Base-by-base conservation (phyloP, 2,797 vertebrate species). In the Oryzias sinensis region DNA sequence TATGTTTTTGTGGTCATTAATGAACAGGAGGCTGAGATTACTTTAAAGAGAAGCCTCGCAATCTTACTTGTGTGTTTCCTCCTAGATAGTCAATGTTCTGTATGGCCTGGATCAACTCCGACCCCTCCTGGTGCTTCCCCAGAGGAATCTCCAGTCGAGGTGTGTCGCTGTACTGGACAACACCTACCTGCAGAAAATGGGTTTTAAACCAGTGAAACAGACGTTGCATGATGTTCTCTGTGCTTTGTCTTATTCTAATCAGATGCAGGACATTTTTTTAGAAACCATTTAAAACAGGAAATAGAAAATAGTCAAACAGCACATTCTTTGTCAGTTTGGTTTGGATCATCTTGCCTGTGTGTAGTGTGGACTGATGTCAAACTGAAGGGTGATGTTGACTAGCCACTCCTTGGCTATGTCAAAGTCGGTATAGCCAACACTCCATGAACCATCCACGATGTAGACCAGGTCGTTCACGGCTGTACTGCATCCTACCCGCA, bases 401-500 rank as follows among this genome's bases (percentile, higher is more conserved):
- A 94, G 85, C 93, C 93, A 94, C 53, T 75, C 85, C 54, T 94
- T 94, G 49, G 92, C 92, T 0, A 70, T 92, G n/a, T 93, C 90
- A 43, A 94, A 94, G 79, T 93, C 90, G 0, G 56, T n/a, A 20
- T 73, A 47, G 25, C 92, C 91, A 5, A 94, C 92, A 20, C 93
- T 94, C 92, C 92, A 93, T 1, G 93, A 94, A 53, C 92, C 93
- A 53, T 93, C 93, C 2, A 93, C 76, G 20, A 94, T 90, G 54
- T 91, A 93, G 15, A 94, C 93, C 65, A 94, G 83, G 80, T 94
- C 93, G 68, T 93, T 93, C 3, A 89, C 86, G 6, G 91, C 91
- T 18, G 91, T 94, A 74, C 92, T 91, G 84, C 93, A 94, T 68
- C 93, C 92, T 94, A 5, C 8, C 27, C 33, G 56, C 24, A 52